Conservation (phyloP, 2,113 vertebrate species). For the Lasiurus borealis region DNA sequence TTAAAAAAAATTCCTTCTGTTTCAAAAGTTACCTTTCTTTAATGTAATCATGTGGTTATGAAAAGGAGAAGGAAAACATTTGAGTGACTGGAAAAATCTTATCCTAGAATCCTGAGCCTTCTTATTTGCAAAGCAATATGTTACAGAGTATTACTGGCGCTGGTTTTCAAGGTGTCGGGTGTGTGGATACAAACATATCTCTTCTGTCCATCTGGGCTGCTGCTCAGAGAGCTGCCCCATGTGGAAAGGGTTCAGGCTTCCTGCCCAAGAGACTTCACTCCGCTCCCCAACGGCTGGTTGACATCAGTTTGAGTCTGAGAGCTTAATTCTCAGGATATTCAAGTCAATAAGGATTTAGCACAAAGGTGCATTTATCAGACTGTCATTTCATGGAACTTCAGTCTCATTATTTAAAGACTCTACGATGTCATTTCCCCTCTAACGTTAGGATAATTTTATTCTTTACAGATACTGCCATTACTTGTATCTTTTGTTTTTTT, state of each 20-base stretch:
- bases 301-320: neutral
- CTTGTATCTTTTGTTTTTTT: neutral
- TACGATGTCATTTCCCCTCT: neutral
- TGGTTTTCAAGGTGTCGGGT: accelerated
- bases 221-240: no score
- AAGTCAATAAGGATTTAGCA: neutral
- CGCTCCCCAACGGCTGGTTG: neutral
- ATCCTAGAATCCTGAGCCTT: neutral
- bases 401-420: neutral
- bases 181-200: accelerated
- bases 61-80: neutral
- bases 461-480: conserved; percentile 35
- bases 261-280: neutral
- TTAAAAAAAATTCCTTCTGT: neutral
- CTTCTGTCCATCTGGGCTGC: neutral
- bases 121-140: neutral
- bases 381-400: neutral
- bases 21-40: neutral
- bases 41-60: neutral
- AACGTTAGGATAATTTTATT: conserved; percentile 5
- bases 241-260: no score
- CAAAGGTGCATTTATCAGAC: accelerated
- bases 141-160: neutral
- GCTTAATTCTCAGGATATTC: no score
- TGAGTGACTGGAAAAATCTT: neutral